A percentile compares a stretch with the other conserved stretches of the same genome.
phyloP scores from a whole-genome alignment of 2,888 invertebrate species.

The Icerya purchasi region DNA sequence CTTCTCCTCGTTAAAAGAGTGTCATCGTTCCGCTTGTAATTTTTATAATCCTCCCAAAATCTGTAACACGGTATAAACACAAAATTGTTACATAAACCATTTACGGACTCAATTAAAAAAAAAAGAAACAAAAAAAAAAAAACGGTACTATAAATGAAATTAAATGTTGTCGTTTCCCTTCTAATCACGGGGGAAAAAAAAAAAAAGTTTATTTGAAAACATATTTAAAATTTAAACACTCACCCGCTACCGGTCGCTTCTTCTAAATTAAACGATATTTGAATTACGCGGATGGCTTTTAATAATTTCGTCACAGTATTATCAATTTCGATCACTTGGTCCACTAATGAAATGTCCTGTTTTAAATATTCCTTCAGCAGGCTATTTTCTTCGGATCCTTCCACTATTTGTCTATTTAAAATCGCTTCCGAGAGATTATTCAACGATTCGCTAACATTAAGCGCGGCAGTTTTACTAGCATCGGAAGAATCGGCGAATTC shows the following conservation, averaged over 20 bases:
- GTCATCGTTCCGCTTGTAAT: too few relatives aligned
- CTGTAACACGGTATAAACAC: too few relatives aligned
- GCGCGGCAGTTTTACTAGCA: constrained; percentile 4
- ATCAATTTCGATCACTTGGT: constrained; percentile 54
- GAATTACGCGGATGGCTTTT: constrained; percentile 31
- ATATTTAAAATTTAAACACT: too few relatives aligned
- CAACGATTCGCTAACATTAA: constrained; percentile 39
- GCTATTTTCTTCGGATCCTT: not conserved
- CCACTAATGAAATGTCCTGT: constrained; percentile 37
- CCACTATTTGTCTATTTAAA: constrained; percentile 39
- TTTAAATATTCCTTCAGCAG: constrained; percentile 29
- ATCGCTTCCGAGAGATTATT: constrained; percentile 59
- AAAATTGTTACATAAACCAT: too few relatives aligned
- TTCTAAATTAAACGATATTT: constrained; percentile 22
- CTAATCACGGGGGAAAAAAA: too few relatives aligned
- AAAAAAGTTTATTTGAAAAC: too few relatives aligned
- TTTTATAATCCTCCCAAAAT: too few relatives aligned
- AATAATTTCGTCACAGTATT: constrained; percentile 49
- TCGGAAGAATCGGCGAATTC: constrained; percentile 1
- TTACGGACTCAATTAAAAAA: too few relatives aligned
- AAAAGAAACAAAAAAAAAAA: too few relatives aligned
- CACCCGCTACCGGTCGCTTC: not conserved
- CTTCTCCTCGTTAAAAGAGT: too few relatives aligned
- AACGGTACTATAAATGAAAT: too few relatives aligned
- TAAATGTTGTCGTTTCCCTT: too few relatives aligned